Evolutionary conservation across 2,797 vertebrate genomes (phyloP), one percentile per base, ranked within the genome.

Genomic region (Chloroceryle inda): DNA sequence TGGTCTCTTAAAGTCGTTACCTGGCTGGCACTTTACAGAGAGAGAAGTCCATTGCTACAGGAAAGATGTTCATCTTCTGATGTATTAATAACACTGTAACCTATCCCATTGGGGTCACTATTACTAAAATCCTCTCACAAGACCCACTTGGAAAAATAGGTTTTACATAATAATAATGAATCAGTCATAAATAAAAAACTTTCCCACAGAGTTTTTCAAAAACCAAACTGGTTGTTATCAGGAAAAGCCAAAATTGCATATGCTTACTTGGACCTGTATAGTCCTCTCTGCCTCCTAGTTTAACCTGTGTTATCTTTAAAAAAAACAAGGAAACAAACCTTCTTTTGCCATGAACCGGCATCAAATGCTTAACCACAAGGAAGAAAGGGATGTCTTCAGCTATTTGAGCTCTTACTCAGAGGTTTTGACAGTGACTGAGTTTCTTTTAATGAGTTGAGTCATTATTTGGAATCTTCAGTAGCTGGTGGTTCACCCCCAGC

Each of bases 381-480:
- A 81, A 76, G 50, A 78, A 44, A 84, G 23, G n/a, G 40, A 68
- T 67, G 37, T 64, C 63, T 77, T 68, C 58, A 47, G n/a, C n/a
- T 81, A 11, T 35, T 40, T 35, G 81, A 95, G 74, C 22, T 89
- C 63, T 86, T 78, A 64, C 64, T 92, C 35, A 47, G 88, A 78
- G 31, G 29, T 81, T 94, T 86, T 90, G 83, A 79, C 71, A 84
- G 75, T 84, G 80, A 90, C 62, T 85, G 92, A 56, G 72, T 89
- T 67, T 87, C 44, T 83, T 92, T 49, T 91, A 92, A 91, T 69
- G 82, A 85, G 50, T 76, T 89, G 88, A 95, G 76, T 91, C 85
- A 78, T 89, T 84, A 78, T 85, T 95, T 93, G 88, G 77, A 87
- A 90, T 42, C 77, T 73, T 76, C 3, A 0, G 94, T 58, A 84